Evolutionary conservation across 2,797 vertebrate genomes (phyloP).

Genomic region (Pachyuromys duprasi): DNA sequence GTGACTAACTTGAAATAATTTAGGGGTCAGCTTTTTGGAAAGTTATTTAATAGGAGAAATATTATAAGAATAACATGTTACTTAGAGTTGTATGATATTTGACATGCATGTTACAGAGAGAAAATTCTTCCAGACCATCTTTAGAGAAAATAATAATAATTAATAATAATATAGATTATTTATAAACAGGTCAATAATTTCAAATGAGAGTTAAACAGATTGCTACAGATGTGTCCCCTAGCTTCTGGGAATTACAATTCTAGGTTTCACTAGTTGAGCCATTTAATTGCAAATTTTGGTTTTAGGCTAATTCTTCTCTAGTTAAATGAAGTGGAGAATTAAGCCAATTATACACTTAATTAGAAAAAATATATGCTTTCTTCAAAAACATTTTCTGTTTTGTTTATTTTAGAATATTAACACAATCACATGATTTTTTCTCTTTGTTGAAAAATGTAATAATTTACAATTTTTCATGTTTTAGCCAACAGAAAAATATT

Average conservation of each 20-base stretch:
- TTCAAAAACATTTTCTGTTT: neutral
- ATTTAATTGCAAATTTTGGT: slow-evolving; percentile 50
- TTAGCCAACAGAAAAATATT: neutral
- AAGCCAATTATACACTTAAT: slow-evolving; percentile 20
- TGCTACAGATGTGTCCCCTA: neutral
- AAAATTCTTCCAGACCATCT: neutral
- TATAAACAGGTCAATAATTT: neutral
- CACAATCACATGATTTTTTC: neutral
- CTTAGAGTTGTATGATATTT: neutral
- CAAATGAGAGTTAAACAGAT: neutral
- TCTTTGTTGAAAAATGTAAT: neutral
- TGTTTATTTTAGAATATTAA: neutral
- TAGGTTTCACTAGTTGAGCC: neutral
- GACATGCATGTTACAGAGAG: neutral
- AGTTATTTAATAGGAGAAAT: neutral
- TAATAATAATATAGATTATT: too few species aligned
- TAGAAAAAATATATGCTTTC: slow-evolving; percentile 28
- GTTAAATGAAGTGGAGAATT: slow-evolving; percentile 44
- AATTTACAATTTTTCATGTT: neutral
- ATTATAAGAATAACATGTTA: neutral
- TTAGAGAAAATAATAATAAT: neutral
- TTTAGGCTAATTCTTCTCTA: slow-evolving; percentile 25
- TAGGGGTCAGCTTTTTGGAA: neutral
- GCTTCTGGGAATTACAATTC: slow-evolving; percentile 16
- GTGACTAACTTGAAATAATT: neutral